Evolutionary conservation across 2,888 invertebrate species (phyloP).

Genomic region (Drosophila barbarae): DNA sequence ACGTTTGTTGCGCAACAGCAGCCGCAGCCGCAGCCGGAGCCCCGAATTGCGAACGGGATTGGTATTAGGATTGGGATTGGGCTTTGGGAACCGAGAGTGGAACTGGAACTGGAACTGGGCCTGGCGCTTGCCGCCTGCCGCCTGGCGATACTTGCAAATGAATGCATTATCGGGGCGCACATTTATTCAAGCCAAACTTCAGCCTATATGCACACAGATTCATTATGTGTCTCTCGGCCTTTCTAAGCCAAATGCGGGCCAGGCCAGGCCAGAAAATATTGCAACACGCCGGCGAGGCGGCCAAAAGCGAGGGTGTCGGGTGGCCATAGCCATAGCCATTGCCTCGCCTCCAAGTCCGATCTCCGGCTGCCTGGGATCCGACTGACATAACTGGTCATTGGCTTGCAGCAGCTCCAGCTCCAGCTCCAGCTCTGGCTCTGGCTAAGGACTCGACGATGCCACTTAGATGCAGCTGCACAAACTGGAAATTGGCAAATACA

Average conservation of each 20-base stretch:
- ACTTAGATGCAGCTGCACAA: conserved; percentile 63
- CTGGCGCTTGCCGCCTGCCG: conserved; percentile 30
- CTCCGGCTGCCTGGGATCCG: conserved; percentile 51
- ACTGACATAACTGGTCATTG: conserved; percentile 74
- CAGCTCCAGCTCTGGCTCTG: conserved; percentile 8
- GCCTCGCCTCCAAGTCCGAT: conserved; percentile 51
- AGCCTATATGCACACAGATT: conserved; percentile 33
- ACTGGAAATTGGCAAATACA: conserved; percentile 68
- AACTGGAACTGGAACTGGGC: conserved; percentile 41
- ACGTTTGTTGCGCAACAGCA: conserved; percentile 69
- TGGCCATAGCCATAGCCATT: conserved; percentile 52
- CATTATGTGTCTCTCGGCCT: conserved; percentile 47
- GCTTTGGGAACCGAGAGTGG: conserved; percentile 15
- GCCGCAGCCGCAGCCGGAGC: conserved; percentile 45
- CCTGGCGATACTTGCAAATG: conserved; percentile 43
- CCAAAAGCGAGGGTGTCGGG: conserved; percentile 71
- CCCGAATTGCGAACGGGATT: conserved; percentile 42
- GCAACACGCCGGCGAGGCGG: conserved; percentile 61
- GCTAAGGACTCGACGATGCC: conserved; percentile 64
- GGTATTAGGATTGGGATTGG: conserved; percentile 27
- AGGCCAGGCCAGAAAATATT: conserved; percentile 55
- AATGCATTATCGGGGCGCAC: conserved; percentile 40
- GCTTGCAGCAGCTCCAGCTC: conserved; percentile 47
- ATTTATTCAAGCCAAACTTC: conserved; percentile 31
- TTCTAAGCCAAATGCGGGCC: conserved; percentile 74